phyloP scores from a whole-genome alignment of 2,113 vertebrate genomes.

The Calyptomena viridis region DNA sequence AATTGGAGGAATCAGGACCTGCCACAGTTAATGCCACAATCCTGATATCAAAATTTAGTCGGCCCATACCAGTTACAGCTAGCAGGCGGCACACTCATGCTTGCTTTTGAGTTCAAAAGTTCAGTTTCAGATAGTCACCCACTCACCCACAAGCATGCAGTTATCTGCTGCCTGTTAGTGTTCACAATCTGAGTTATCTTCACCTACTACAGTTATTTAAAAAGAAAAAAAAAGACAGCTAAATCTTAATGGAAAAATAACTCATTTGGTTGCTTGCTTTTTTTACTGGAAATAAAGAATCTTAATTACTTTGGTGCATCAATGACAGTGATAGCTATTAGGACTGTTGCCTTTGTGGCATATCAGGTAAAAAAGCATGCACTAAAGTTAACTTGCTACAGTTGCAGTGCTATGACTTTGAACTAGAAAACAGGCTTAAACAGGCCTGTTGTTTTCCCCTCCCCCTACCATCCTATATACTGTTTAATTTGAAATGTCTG shows the following conservation, averaged over 20 bases:
- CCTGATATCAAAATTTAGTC: background rate
- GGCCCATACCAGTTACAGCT: background rate
- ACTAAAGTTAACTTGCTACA: background rate
- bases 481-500: background rate
- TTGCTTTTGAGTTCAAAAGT: slow-evolving; percentile 44
- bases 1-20: background rate
- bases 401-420: background rate
- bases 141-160: background rate
- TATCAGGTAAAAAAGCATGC: background rate
- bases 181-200: background rate
- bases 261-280: background rate
- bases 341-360: background rate
- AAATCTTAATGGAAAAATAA: background rate
- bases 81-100: background rate
- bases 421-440: background rate
- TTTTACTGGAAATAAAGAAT: background rate
- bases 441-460: background rate
- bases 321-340: background rate
- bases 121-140: slow-evolving; percentile 21
- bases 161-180: slow-evolving; percentile 8
- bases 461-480: background rate
- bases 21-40: background rate
- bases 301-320: background rate
- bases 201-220: background rate
- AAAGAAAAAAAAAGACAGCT: background rate